Base-by-base conservation (phyloP, 2,888 invertebrate genomes). In the Phortica magna region DNA sequence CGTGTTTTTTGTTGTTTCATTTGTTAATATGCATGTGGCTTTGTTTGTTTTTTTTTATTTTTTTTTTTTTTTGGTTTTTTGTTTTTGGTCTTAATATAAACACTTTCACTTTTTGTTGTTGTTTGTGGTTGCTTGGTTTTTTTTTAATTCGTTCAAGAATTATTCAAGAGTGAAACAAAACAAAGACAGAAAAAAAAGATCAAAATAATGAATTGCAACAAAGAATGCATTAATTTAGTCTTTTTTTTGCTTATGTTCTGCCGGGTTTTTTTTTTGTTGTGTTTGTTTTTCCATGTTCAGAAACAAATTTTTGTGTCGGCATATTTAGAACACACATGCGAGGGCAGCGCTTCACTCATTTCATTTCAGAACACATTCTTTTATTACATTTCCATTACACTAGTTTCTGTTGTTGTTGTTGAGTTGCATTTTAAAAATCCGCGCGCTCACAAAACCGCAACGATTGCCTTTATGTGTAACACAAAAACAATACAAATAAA, bases 21-120 rank as follows among this genome's bases (percentile, higher is more conserved):
- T 61, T n/a, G 22, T 71, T 53, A 71, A 55, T 71, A 55, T 71
- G 53, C 53, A 55, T 71, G 70, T 55, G 53, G 3, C 14, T 67
- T 41, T 41, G 9, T 42, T 71, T 71, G 48, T 19, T 19, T 70
- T 70, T 70, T 70, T 42, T 71, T 71, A 19, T 19, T 19, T 70
- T 70, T 70, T 70, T 31, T 67, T n/a, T 42, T 22, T 31, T 31
- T 31, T 31, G 2, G 31, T 31, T 31, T 31, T 31, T 31, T 31
- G 31, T 2, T 31, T 31, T 61, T 7, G 19, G 61, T 43, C 31
- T 68, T 41, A 74, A 68, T 55, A 74, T 55, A 83, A 80, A 76
- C 88, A 86, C 86, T 86, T 86, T 86, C 86, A 86, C 86, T 86
- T 85, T 81, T 73, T 73, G 19, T 73, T 53, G 76, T 76, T 73